Base-by-base conservation (phyloP, 2,113 vertebrate species). In the Tringa solitaria region DNA sequence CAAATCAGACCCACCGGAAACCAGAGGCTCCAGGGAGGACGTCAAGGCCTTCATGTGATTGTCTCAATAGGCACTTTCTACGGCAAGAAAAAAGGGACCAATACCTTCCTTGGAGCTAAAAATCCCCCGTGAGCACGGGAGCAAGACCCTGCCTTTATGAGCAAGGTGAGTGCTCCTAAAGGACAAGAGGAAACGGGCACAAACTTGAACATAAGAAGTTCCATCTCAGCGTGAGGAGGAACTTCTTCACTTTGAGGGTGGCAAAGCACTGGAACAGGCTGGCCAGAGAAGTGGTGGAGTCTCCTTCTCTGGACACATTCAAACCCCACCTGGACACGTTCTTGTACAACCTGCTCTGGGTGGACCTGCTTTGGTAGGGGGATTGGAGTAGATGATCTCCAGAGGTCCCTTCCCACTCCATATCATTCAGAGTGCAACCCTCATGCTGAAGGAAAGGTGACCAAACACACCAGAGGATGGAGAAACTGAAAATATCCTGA, bases 71-170 rank as follows among this genome's bases (percentile, higher is more conserved):
- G 13, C 24, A 23, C 3, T 60, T 80, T 53, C 8, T 33, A 30
- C 10, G 35, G 35, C 14, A 70, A 84, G 60, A 73, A 85, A 45
- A 27, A 61, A 56, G 11, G 8, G 15, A 12, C 4, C 26, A 37
- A 19, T 0, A 0, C 8, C 24, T 57, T 60, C 21, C 24, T n/a
- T 37, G 39, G 39, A 53, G 45, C 51, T 24, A 53, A 88, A 94
- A 75, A 35, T 33, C 46, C 33, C 54, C 21, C 37, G 14, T 0
- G 3, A 46, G 30, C 0, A 0, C 0, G 3, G 39, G 10, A 90
- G 13, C 1, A 22, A 90, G 87, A 72, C 6, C 7, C 24, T 64
- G 56, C 14, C 8, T 27, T 64, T 45, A 26, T 79, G 30, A 21
- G 46, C 46, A 32, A 78, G 24, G n/a, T 39, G 41, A 73, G 26